A percentile compares a stretch with the other conserved stretches of the same genome.
Evolutionary conservation across 2,888 invertebrate genomes (phyloP).

Genomic region (Melipona beecheii): DNA sequence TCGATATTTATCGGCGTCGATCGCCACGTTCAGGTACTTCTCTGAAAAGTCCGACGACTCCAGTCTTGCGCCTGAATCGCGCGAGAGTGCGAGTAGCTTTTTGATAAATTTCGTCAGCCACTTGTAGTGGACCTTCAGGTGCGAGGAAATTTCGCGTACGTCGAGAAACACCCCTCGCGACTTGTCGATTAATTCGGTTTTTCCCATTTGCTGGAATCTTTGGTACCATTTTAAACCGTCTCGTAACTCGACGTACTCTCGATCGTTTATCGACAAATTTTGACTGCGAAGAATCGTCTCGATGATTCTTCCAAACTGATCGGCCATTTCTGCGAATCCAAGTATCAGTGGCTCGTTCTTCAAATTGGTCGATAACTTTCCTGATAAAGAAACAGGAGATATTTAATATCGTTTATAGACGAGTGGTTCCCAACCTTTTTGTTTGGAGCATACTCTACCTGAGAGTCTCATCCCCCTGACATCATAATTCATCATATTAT

Average conservation of each 20-base stretch:
- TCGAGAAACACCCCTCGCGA: slow-evolving; percentile 63
- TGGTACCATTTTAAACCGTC: slow-evolving; percentile 86
- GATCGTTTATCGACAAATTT: slow-evolving; percentile 80
- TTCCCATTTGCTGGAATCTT: slow-evolving; percentile 84
- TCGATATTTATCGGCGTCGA: slow-evolving; percentile 60
- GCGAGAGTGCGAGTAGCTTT: slow-evolving; percentile 56
- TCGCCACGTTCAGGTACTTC: slow-evolving; percentile 36
- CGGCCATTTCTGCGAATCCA: slow-evolving; percentile 85
- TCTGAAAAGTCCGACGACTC: slow-evolving; percentile 67
- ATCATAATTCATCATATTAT: too few relatives aligned
- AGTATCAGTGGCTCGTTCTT: slow-evolving; percentile 85
- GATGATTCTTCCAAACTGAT: slow-evolving; percentile 84
- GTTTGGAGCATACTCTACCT: too few relatives aligned
- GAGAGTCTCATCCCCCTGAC: too few relatives aligned
- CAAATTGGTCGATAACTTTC: slow-evolving; percentile 84
- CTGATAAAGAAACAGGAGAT: slow-evolving; percentile 73
- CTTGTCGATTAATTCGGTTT: slow-evolving; percentile 72
- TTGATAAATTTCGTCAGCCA: slow-evolving; percentile 88
- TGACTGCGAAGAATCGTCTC: slow-evolving; percentile 79
- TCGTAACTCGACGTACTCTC: slow-evolving; percentile 83
- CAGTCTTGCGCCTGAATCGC: slow-evolving; percentile 46
- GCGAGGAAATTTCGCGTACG: slow-evolving; percentile 86
- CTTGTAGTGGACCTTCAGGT: slow-evolving; percentile 89
- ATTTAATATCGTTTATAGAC: neutral
- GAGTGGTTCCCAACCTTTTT: too few relatives aligned